phyloP scores from a whole-genome alignment of 2,113 vertebrate species.

The Geothlypis trichas region DNA sequence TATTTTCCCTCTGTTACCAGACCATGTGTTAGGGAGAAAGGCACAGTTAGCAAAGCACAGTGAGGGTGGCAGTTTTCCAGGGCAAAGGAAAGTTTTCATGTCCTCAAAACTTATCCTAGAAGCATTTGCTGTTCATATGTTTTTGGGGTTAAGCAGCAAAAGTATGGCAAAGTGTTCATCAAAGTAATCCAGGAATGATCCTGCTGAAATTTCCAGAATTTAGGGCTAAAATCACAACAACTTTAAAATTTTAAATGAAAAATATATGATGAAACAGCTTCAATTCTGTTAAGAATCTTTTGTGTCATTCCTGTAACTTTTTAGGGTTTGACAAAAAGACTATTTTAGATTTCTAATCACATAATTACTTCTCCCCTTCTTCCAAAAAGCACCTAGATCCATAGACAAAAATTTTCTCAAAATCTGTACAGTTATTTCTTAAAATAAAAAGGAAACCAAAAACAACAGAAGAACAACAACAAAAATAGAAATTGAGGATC shows the following conservation, averaged over 20 bases:
- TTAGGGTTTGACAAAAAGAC: background rate
- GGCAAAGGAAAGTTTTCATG: background rate
- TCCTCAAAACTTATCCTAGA: background rate
- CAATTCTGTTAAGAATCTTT: background rate
- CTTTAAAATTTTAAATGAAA: background rate
- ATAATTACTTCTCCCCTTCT: background rate
- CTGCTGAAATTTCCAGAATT: background rate
- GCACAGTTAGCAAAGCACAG: background rate
- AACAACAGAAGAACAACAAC: background rate
- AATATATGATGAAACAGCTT: background rate
- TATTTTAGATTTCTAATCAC: background rate
- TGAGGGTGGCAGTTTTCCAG: background rate
- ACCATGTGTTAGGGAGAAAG: background rate
- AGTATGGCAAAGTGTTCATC: background rate
- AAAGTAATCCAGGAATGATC: background rate
- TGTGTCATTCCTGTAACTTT: background rate
- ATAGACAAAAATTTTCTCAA: background rate
- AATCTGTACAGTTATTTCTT: background rate
- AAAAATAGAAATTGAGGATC: background rate
- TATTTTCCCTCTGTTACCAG: background rate
- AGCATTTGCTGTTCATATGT: background rate
- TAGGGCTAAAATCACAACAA: background rate
- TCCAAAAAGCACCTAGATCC: background rate
- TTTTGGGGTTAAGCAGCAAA: background rate
- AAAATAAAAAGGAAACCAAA: no score